Percentiles rank a stretch among this genome's conserved stretches.
These are phyloP conservation scores for Nothoprocta perdicaria DNA, from an alignment of 2,113 vertebrate species.

Conservation along the genomic window DNA sequence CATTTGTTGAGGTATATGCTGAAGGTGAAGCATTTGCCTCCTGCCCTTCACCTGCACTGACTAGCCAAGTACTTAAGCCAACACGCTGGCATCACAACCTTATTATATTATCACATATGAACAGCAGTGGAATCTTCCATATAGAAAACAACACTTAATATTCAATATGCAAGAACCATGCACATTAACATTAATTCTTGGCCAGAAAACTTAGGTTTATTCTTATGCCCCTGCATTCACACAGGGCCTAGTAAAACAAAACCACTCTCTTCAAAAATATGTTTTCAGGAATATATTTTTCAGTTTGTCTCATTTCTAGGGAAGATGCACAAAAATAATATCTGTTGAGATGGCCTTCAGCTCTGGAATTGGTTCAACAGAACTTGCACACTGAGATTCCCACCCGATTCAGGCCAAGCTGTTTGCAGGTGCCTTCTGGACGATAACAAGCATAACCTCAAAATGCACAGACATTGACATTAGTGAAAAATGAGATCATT, in stretches of 20 bases:
- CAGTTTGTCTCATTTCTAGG: not conserved
- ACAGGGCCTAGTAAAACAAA: not conserved
- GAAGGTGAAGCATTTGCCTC: not conserved
- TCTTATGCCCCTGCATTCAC: too few relatives aligned
- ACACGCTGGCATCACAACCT: not conserved
- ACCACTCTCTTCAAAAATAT: not conserved
- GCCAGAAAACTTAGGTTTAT: too few relatives aligned
- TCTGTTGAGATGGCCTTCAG: not conserved
- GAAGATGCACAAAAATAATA: not conserved
- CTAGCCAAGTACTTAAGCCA: not conserved
- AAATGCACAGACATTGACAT: slow-evolving; percentile 30
- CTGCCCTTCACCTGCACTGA: not conserved
- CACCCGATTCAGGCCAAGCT: not conserved
- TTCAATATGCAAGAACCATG: not conserved
- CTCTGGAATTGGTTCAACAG: not conserved
- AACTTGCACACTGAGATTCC: not conserved
- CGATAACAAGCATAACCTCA: slow-evolving; percentile 33
- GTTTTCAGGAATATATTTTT: not conserved
- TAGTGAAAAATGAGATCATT: slow-evolving; percentile 59
- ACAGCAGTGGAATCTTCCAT: not conserved
- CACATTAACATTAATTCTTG: not conserved
- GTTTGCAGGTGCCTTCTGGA: slow-evolving; percentile 41
- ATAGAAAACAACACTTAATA: too few relatives aligned
- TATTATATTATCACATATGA: not conserved
- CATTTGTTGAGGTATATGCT: not conserved